Evolutionary conservation across 1,140 invertebrate genomes (phyloP).

Genomic region (Nephila pilipes): DNA sequence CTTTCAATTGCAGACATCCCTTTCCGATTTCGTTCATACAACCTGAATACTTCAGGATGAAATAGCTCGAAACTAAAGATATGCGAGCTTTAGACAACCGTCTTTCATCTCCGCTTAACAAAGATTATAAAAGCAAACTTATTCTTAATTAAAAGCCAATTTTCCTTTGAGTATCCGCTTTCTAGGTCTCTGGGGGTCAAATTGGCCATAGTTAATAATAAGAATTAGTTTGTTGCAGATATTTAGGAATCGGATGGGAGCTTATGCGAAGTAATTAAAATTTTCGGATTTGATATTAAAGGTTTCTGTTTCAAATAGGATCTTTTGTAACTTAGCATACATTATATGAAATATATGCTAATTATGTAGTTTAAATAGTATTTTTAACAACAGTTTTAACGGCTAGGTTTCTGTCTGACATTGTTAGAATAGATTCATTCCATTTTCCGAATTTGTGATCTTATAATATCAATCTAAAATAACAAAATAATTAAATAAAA

Average conservation of each 20-base stretch:
- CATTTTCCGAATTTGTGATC: too few species aligned
- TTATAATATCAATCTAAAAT: too few species aligned
- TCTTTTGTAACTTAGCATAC: neutral
- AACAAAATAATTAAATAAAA: too few species aligned
- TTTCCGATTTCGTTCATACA: neutral
- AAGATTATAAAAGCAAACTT: conserved; percentile 7
- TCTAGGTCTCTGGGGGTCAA: neutral
- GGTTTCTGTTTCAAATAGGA: neutral
- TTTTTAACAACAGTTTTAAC: too few species aligned
- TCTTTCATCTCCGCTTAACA: neutral
- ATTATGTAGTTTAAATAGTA: too few species aligned
- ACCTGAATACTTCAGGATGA: neutral
- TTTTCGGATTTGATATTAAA: neutral
- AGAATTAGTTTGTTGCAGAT: neutral
- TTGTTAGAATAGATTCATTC: too few species aligned
- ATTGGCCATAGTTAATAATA: neutral
- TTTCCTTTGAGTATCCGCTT: neutral
- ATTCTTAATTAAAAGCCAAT: conserved; percentile 30
- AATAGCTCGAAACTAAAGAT: neutral
- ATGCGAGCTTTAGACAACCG: neutral
- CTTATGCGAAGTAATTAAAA: neutral
- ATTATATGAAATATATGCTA: neutral
- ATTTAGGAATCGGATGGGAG: neutral
- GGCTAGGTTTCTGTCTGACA: too few species aligned
- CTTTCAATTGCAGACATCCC: neutral